Percentiles rank a stretch among this genome's conserved stretches.
phyloP scores from a whole-genome alignment of 2,113 vertebrate genomes.

The Plecotus auritus region DNA sequence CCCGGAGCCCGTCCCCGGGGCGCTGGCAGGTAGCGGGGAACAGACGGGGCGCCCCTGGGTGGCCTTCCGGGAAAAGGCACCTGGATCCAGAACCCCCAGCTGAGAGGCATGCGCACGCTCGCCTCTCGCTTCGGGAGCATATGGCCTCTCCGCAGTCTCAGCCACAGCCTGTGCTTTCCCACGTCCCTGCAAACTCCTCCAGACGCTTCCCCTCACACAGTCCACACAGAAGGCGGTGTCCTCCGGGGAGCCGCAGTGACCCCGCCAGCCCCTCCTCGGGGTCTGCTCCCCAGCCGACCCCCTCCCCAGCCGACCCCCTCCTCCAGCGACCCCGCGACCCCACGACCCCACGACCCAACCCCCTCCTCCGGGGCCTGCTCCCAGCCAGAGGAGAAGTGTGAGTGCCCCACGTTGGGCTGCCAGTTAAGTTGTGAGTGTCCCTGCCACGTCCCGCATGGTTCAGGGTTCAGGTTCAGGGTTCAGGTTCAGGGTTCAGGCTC shows the following conservation, averaged over 20 bases:
- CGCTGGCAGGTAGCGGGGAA: constrained; percentile 16
- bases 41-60: background rate
- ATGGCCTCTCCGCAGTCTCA: constrained; percentile 5
- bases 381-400: background rate
- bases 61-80: background rate
- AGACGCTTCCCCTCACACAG: background rate
- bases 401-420: too few relatives aligned
- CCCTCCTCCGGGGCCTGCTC: too few relatives aligned
- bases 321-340: too few relatives aligned
- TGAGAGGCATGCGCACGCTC: background rate
- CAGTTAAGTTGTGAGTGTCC: too few relatives aligned
- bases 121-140: background rate
- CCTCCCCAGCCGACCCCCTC: background rate
- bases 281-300: background rate
- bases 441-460: too few relatives aligned
- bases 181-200: background rate
- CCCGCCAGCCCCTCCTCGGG: background rate
- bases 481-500: too few relatives aligned
- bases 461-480: too few relatives aligned
- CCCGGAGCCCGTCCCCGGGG: background rate
- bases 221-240: background rate
- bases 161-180: background rate
- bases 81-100: background rate
- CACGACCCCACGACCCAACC: background rate
- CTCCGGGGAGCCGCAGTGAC: background rate